Percentiles rank a stretch among this genome's conserved stretches.
Conservation (phyloP, 2,113 vertebrate genomes). For the Ivindomyrus marchei region DNA sequence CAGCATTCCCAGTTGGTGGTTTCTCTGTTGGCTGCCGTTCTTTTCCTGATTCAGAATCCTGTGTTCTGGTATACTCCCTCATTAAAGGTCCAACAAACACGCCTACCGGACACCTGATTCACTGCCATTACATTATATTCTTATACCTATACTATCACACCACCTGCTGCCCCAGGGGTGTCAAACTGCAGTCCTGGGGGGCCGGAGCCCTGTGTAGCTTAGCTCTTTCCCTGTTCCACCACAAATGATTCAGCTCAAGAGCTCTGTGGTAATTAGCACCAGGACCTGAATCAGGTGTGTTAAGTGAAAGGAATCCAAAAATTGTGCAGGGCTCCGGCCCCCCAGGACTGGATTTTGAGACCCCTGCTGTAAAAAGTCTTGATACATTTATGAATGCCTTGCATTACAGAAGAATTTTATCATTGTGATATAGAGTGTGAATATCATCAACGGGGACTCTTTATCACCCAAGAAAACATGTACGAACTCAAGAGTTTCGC, state of each 20-base stretch:
- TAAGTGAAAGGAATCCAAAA: too few relatives aligned
- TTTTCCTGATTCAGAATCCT: background rate
- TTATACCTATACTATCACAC: background rate
- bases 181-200: too few relatives aligned
- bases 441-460: background rate
- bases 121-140: background rate
- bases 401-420: background rate
- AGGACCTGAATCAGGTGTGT: too few relatives aligned
- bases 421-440: background rate
- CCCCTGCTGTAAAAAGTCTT: background rate
- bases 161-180: background rate
- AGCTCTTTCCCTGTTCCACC: too few relatives aligned
- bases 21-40: background rate
- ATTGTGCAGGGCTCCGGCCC: too few relatives aligned
- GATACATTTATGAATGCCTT: background rate
- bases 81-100: background rate
- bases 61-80: background rate
- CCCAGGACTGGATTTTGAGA: too few relatives aligned
- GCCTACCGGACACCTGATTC: background rate
- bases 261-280: too few relatives aligned
- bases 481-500: background rate
- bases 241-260: too few relatives aligned
- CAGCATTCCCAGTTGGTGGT: background rate
- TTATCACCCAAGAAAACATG: background rate
- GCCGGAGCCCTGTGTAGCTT: too few relatives aligned